Evolutionary conservation across 2,113 vertebrate genomes (phyloP).

Genomic region (Percina caprodes): DNA sequence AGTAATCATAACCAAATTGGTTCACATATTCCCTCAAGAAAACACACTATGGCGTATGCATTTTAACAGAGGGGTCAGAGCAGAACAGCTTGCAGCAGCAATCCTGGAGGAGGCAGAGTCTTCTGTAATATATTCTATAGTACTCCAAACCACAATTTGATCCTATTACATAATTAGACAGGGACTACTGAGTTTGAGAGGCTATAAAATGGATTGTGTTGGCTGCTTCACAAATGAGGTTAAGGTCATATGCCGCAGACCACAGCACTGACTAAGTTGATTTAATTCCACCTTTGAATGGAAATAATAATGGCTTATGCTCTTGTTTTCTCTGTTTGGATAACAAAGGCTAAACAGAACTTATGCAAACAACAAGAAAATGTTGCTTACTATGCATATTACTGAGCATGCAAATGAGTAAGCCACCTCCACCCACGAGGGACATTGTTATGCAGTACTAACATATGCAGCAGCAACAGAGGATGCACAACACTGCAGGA

Average conservation of each 20-base stretch:
- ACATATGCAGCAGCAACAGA: constrained; percentile 48
- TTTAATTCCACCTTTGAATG: constrained; percentile 49
- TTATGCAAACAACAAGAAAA: constrained; percentile 49
- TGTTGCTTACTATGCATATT: constrained; percentile 54
- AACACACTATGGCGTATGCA: constrained; percentile 30
- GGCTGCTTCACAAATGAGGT: constrained; percentile 61
- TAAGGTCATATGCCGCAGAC: constrained; percentile 57
- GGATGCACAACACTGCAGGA: constrained; percentile 26
- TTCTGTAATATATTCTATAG: constrained; percentile 66
- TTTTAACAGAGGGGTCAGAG: constrained; percentile 50
- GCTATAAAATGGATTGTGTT: constrained; percentile 61
- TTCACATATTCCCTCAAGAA: constrained; percentile 35
- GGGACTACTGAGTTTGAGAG: constrained; percentile 57
- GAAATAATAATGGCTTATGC: constrained; percentile 34
- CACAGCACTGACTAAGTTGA: constrained; percentile 32
- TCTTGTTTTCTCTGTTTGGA: constrained; percentile 31
- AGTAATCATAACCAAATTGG: constrained; percentile 67
- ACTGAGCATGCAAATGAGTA: constrained; percentile 60
- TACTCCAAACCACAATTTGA: constrained; percentile 69
- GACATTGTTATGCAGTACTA: constrained; percentile 66
- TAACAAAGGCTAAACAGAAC: constrained; percentile 54
- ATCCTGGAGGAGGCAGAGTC: constrained; percentile 40
- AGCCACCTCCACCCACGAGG: constrained; percentile 58
- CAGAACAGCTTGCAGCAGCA: constrained; percentile 47
- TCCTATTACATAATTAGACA: constrained; percentile 72